These are phyloP conservation scores for Ellobius talpinus DNA, from an alignment of 2,113 vertebrate species.

Conservation along the genomic window DNA sequence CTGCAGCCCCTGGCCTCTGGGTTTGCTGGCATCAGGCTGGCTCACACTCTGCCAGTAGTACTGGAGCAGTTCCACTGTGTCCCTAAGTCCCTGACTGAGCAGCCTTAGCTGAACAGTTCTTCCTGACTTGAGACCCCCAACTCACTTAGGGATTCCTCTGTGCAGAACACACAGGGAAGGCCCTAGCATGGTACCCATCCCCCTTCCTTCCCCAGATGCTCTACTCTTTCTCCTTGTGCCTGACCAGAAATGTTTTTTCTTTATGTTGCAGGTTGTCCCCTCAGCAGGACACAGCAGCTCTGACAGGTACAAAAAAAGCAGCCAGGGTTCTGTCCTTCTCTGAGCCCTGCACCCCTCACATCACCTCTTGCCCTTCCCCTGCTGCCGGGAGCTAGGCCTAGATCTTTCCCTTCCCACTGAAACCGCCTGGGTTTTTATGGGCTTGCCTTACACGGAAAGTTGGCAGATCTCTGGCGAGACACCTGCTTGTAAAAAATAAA, in stretches of 20 bases:
- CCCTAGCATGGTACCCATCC: neutral
- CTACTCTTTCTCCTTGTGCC: accelerated
- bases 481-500: slow-evolving; percentile 58
- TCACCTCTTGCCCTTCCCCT: neutral
- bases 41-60: accelerated
- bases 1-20: neutral
- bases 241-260: slow-evolving; percentile 48
- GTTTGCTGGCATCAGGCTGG: no score
- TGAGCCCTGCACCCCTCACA: neutral
- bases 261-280: slow-evolving; percentile 87
- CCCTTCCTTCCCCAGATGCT: neutral
- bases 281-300: slow-evolving; percentile 85
- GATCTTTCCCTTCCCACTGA: neutral
- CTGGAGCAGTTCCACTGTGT: neutral
- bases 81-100: neutral
- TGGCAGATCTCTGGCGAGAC: slow-evolving; percentile 70
- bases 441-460: slow-evolving; percentile 56
- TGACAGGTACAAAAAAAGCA: slow-evolving; percentile 88
- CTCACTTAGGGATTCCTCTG: neutral
- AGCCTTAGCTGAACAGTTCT: neutral
- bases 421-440: slow-evolving; percentile 74
- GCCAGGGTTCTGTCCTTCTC: neutral
- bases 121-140: neutral
- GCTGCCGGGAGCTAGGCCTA: neutral
- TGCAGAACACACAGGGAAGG: neutral